Evolutionary conservation across 2,797 vertebrate genomes (phyloP).

Genomic region (Takifugu ocellatus): DNA sequence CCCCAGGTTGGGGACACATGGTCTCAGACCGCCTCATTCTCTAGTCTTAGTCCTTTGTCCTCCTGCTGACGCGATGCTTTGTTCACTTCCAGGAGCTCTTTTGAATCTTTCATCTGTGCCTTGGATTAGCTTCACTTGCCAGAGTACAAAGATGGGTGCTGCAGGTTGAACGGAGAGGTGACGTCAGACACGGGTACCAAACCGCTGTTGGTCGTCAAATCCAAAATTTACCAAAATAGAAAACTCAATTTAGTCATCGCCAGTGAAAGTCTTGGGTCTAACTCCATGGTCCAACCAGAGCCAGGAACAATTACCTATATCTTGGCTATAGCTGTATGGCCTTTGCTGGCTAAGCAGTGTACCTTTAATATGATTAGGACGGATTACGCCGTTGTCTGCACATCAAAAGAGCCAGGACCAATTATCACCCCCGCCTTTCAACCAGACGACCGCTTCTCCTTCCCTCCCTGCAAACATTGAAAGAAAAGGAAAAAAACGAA

Average conservation of each 20-base stretch:
- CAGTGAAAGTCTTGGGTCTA: conserved; percentile 26
- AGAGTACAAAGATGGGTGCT: conserved; percentile 13
- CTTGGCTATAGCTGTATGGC: conserved; percentile 42
- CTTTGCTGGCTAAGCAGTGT: conserved; percentile 55
- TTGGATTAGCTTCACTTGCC: conserved; percentile 19
- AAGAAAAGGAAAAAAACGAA: conserved; percentile 37
- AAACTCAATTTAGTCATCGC: conserved; percentile 17
- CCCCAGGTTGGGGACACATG: conserved; percentile 68
- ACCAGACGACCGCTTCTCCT: conserved; percentile 39
- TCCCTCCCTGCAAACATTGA: conserved; percentile 16
- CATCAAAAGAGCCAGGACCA: conserved; percentile 78
- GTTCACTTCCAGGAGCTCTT: conserved; percentile 25
- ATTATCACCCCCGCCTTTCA: conserved; percentile 76
- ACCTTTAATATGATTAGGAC: conserved; percentile 76
- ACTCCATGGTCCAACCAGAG: conserved; percentile 6
- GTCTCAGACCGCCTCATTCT: conserved; percentile 41
- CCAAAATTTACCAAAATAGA: conserved; percentile 1
- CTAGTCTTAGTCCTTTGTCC: conserved; percentile 36
- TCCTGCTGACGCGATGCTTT: conserved; percentile 43
- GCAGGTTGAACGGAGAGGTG: neutral
- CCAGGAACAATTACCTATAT: conserved; percentile 49
- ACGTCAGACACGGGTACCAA: conserved; percentile 14
- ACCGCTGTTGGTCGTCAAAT: conserved; percentile 4
- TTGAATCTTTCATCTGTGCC: conserved; percentile 28
- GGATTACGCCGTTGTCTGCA: conserved; percentile 72